phyloP scores from a whole-genome alignment of 2,888 invertebrate genomes.

The Girardia tigrina region DNA sequence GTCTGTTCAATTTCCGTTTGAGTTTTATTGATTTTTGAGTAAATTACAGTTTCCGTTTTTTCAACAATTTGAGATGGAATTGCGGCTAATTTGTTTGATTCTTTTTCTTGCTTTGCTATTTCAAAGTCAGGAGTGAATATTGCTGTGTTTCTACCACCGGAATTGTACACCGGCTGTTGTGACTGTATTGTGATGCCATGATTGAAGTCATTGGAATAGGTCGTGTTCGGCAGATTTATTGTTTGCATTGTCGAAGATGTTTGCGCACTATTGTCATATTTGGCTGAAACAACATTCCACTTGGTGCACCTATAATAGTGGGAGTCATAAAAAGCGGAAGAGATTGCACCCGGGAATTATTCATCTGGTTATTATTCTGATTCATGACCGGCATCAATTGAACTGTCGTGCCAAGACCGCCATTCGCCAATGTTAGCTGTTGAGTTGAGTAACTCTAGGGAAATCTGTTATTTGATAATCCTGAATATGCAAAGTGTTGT shows the following conservation, averaged over 20 bases:
- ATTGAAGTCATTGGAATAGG: neutral
- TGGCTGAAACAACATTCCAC: constrained; percentile 13
- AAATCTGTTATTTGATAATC: neutral
- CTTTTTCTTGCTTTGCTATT: neutral
- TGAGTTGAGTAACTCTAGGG: neutral
- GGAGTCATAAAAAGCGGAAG: neutral
- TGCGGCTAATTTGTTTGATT: neutral
- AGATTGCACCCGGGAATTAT: neutral
- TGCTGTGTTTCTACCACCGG: neutral
- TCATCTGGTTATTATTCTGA: neutral
- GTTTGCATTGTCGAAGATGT: neutral
- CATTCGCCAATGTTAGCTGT: neutral
- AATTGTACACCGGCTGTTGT: too few species aligned
- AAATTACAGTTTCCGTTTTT: neutral
- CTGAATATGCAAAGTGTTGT: neutral
- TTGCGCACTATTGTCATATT: neutral
- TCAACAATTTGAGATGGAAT: neutral
- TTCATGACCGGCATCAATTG: neutral
- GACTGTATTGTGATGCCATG: neutral
- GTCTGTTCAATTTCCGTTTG: constrained; percentile 10
- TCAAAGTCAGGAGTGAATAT: neutral
- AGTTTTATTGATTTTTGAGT: constrained; percentile 18
- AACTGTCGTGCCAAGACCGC: neutral
- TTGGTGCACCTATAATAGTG: neutral
- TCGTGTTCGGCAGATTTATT: neutral